These are phyloP conservation scores for Ceratina calcarata DNA, from an alignment of 1,140 invertebrate genomes.

Conservation along the genomic window DNA sequence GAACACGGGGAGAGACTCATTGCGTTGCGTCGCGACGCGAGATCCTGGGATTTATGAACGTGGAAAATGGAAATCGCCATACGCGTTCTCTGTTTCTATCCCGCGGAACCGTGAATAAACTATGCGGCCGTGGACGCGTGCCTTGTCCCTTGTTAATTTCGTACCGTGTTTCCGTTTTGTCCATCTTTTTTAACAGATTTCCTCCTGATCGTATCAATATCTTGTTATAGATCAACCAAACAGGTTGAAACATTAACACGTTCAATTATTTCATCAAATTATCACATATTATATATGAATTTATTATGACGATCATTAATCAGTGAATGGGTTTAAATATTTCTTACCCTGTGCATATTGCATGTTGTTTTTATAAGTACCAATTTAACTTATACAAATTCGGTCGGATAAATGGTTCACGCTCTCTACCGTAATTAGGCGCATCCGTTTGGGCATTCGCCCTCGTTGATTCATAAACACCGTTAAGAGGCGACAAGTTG, in stretches of 20 bases:
- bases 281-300: too few relatives aligned
- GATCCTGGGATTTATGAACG: slow-evolving; percentile 47
- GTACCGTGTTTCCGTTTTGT: neutral
- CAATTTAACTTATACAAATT: too few relatives aligned
- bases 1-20: slow-evolving; percentile 10
- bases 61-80: slow-evolving; percentile 28
- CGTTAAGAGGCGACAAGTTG: neutral
- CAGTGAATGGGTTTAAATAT: too few relatives aligned
- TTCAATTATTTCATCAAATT: too few relatives aligned
- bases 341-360: too few relatives aligned
- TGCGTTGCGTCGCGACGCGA: slow-evolving; percentile 6
- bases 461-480: neutral
- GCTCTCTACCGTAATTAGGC: neutral
- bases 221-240: too few relatives aligned
- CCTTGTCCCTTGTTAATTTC: neutral
- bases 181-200: too few relatives aligned
- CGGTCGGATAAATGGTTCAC: too few relatives aligned
- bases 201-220: too few relatives aligned
- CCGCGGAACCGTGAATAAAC: neutral
- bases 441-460: neutral
- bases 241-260: too few relatives aligned
- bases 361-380: too few relatives aligned
- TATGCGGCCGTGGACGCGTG: neutral
- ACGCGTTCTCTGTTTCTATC: neutral
- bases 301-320: too few relatives aligned